phyloP scores from a whole-genome alignment of 2,113 vertebrate species.

The Eidolon helvum region DNA sequence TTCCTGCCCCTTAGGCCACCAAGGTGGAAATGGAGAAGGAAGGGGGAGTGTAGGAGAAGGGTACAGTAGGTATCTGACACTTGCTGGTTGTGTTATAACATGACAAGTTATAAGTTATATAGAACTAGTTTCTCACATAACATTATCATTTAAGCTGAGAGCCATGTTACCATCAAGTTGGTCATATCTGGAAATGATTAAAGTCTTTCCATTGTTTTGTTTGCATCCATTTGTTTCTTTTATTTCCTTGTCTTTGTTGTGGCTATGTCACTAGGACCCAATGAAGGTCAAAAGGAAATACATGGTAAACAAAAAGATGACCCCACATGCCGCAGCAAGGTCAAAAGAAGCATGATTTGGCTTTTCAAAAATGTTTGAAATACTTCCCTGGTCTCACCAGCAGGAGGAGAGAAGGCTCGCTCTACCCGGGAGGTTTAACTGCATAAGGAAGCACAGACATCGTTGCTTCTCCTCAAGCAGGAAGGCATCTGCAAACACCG shows the following conservation, averaged over 20 bases:
- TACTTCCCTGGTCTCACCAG: conserved; percentile 42
- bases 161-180: not conserved
- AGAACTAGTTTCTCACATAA: not conserved
- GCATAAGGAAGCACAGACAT: not conserved
- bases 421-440: not conserved
- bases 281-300: not conserved
- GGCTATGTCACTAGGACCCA: not conserved
- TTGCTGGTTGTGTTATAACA: not conserved
- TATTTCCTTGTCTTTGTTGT: conserved; percentile 34
- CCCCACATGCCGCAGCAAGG: not conserved
- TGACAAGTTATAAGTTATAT: not conserved
- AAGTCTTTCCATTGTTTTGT: not conserved
- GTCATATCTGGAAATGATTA: not conserved
- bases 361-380: not conserved
- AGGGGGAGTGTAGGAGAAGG: not conserved
- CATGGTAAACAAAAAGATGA: not conserved
- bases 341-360: not conserved
- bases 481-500: not conserved
- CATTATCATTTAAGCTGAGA: not conserved
- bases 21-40: not conserved
- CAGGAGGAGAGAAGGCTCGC: conserved; percentile 46
- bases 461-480: not conserved
- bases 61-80: not conserved
- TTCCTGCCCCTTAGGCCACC: not conserved
- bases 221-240: not conserved